Conservation (phyloP, 1,140 invertebrate genomes). For the Drosophila erecta region DNA sequence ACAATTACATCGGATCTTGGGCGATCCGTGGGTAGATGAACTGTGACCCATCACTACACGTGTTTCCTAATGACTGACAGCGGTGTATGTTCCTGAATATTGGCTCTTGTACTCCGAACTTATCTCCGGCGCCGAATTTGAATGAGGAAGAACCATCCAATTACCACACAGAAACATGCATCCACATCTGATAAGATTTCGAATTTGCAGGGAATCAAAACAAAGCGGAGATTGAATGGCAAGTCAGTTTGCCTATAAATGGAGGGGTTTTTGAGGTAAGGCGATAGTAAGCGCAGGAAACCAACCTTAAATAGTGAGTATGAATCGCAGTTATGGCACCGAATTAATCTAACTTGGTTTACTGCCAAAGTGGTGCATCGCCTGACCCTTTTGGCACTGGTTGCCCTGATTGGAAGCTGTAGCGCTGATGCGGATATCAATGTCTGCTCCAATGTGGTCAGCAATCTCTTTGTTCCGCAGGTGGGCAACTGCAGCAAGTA, state of each 20-base stretch:
- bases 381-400: conserved; percentile 28
- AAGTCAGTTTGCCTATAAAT: conserved; percentile 57
- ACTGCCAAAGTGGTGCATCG: conserved; percentile 42
- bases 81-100: neutral
- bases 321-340: too few species aligned
- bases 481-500: conserved; percentile 64
- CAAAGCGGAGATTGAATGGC: conserved; percentile 37
- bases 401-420: conserved; percentile 6
- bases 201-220: conserved; percentile 18
- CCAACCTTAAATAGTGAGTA: conserved; percentile 19
- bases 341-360: too few species aligned
- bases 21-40: neutral
- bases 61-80: conserved; percentile 21
- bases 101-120: conserved; percentile 7
- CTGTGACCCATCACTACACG: conserved; percentile 17
- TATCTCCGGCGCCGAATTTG: conserved; percentile 22
- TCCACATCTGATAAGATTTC: conserved; percentile 47
- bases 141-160: conserved; percentile 20
- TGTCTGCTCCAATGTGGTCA: conserved; percentile 60
- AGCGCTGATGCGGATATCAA: conserved; percentile 35
- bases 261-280: neutral
- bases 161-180: conserved; percentile 36
- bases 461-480: conserved; percentile 64
- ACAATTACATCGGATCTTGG: conserved; percentile 1
- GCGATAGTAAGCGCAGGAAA: conserved; percentile 33